Conservation (phyloP, 2,113 vertebrate genomes). For the Cyphomyrus plagiostoma region DNA sequence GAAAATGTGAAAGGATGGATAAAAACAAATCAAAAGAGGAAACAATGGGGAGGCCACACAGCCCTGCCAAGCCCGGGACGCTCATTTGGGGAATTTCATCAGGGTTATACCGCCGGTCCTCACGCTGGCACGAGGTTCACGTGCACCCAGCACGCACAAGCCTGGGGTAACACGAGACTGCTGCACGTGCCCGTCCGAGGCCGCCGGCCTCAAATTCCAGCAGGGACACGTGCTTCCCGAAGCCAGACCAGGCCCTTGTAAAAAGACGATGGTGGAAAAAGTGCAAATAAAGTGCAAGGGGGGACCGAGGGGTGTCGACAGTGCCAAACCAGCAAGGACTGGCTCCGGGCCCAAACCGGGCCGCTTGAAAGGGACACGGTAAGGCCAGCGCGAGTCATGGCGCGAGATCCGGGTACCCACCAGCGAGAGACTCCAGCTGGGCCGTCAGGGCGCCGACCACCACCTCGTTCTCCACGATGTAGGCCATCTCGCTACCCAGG, state of each 20-base stretch:
- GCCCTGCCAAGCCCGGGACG: constrained; percentile 36
- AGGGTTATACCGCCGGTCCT: constrained; percentile 36
- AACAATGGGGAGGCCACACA: neutral
- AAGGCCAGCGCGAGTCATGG: neutral
- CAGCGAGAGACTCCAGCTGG: constrained; percentile 77
- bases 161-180: constrained; percentile 56
- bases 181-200: constrained; percentile 55
- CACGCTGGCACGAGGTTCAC: constrained; percentile 23
- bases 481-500: constrained; percentile 85
- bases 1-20: neutral
- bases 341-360: constrained; percentile 26
- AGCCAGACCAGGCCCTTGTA: constrained; percentile 41
- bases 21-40: neutral
- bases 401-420: constrained; percentile 53
- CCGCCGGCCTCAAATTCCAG: constrained; percentile 53
- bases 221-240: constrained; percentile 50
- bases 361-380: neutral
- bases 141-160: constrained; percentile 40
- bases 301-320: constrained; percentile 39
- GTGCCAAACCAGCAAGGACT: constrained; percentile 35
- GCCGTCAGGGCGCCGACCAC: constrained; percentile 81
- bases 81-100: constrained; percentile 46
- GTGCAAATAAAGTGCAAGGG: constrained; percentile 54
- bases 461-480: constrained; percentile 90
- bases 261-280: constrained; percentile 40